Base-by-base conservation (phyloP, 2,113 vertebrate species). In the Corynorhinus townsendii region DNA sequence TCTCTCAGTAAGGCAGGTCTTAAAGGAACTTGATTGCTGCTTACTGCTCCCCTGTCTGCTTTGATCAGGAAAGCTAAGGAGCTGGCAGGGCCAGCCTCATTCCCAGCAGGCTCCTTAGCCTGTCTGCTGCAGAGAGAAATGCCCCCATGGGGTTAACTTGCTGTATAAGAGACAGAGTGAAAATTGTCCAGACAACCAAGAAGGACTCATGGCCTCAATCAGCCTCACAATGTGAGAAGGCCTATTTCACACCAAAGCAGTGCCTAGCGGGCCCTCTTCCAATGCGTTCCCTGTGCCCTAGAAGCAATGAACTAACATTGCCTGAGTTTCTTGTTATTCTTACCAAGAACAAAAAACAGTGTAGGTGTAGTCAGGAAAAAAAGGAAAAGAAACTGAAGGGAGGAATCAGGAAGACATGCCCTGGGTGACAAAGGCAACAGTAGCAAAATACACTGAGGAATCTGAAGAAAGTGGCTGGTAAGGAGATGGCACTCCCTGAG, bases 111-210 rank as follows among this genome's bases (percentile, higher is more conserved):
- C 56, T 69, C 80, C 28, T 91, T 40, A 28, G n/a, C 6, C 47
- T 43, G 35, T 76, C 54, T 64, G 11, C 6, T 49, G n/a, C 26
- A 86, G 69, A 79, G 7, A 95, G 54, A 56, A 38, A 33, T 22
- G 40, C 9, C 26, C 49, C 49, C 0, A 0, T 0, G 15, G 9
- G 33, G 14, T 47, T 26, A 62, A 68, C 40, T 72, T 0, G 0
- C 30, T 56, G 26, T 22, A 5, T 28, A 20, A 69, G 82, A 69
- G 59, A 71, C 59, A 45, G 24, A 82, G 12, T 1, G 1, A 88
- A 93, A 82, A 91, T 22, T 35, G 79, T 38, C 52, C 45, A n/a
- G 83, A 38, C 77, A 59, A 17, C 19, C 72, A 77, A 81, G 77
- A 64, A n/a, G 19, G 11, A 77, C 11, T 64, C 75, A 33, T 30